Percentiles rank a stretch among this genome's conserved stretches.
These are phyloP conservation scores for Tenualosa ilisha DNA, from an alignment of 2,797 vertebrate genomes.

Conservation along the genomic window DNA sequence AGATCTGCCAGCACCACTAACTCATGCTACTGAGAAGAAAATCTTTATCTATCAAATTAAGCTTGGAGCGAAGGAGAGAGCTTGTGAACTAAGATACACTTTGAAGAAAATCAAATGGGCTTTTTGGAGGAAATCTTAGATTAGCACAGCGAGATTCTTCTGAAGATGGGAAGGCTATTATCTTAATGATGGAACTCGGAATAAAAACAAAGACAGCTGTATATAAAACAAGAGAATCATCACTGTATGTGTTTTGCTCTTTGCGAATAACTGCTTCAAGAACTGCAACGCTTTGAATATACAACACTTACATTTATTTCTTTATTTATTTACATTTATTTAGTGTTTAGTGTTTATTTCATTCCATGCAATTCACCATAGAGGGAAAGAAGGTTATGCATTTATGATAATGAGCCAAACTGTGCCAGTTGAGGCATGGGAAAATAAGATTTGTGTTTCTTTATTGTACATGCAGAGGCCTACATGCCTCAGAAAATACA, in stretches of 20 bases:
- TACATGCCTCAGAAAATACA: not conserved
- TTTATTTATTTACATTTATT: not conserved
- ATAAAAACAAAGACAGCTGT: slow-evolving; percentile 45
- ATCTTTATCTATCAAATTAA: not conserved
- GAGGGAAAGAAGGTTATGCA: not conserved
- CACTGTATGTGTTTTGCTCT: not conserved
- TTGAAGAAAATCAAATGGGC: slow-evolving; percentile 11
- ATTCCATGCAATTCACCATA: not conserved
- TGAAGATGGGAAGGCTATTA: slow-evolving; percentile 46
- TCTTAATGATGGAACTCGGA: slow-evolving; percentile 41
- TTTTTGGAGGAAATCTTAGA: not conserved
- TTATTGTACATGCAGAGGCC: slow-evolving; percentile 24
- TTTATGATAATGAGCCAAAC: not conserved
- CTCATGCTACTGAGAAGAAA: not conserved
- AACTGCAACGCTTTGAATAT: not conserved
- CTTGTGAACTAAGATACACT: not conserved
- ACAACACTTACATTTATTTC: not conserved
- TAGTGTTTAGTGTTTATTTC: not conserved
- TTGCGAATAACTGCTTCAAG: not conserved
- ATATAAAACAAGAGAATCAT: not conserved
- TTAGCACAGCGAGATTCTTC: slow-evolving; percentile 39
- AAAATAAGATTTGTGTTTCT: slow-evolving; percentile 16
- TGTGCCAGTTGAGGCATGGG: not conserved
- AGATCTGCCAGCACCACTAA: not conserved
- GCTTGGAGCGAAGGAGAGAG: not conserved